Percentiles rank a stretch among this genome's conserved stretches.
phyloP scores from a whole-genome alignment of 2,797 vertebrate species.

The Epinephelus coioides region DNA sequence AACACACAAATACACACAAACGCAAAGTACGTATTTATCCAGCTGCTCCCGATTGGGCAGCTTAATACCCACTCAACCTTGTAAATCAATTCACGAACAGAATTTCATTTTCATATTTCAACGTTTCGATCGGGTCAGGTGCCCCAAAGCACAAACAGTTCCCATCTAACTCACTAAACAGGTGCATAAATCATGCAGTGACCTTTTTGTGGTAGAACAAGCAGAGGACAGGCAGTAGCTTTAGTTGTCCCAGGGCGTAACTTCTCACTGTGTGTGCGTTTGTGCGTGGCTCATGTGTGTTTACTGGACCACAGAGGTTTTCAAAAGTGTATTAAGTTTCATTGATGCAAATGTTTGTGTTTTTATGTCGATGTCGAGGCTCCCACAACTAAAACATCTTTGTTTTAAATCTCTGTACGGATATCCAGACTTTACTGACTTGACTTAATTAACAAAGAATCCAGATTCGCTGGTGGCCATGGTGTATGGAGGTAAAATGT shows the following conservation, averaged over 20 bases:
- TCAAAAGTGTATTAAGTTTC: no score
- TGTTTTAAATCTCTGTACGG: background rate
- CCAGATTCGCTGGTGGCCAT: no score
- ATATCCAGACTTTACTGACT: background rate
- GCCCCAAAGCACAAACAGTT: constrained; percentile 72
- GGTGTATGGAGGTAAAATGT: background rate
- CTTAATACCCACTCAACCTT: constrained; percentile 62
- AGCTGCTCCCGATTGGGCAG: constrained; percentile 23
- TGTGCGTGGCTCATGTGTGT: background rate
- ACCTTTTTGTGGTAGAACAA: constrained; percentile 74
- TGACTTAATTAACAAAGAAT: background rate
- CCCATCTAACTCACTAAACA: constrained; percentile 74
- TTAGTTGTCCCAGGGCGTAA: constrained; percentile 44
- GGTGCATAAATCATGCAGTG: constrained; percentile 79
- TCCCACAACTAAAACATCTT: background rate
- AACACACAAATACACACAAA: background rate
- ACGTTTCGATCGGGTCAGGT: constrained; percentile 67
- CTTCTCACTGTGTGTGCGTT: constrained; percentile 13
- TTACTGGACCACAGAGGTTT: constrained; percentile 4
- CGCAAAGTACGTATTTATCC: constrained; percentile 32
- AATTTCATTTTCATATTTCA: constrained; percentile 75
- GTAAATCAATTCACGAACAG: constrained; percentile 72
- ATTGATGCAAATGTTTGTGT: background rate
- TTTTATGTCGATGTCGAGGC: background rate
- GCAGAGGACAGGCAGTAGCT: constrained; percentile 63